A percentile compares a stretch with the other conserved stretches of the same genome.
Conservation (phyloP, 2,888 invertebrate genomes). For the Hofmannophila pseudospretella region DNA sequence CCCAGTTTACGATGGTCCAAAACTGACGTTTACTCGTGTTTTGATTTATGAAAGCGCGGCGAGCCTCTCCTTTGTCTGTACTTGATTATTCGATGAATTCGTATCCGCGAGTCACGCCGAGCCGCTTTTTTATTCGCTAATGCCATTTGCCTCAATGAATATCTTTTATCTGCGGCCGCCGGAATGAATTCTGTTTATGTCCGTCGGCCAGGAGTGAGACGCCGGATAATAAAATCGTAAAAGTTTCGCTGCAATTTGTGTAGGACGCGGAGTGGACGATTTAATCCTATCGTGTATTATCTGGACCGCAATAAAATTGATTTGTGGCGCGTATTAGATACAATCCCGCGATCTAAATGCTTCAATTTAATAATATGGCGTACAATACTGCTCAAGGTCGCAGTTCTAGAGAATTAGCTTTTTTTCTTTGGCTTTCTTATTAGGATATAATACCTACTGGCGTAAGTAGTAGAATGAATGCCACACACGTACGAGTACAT, state of each 20-base stretch:
- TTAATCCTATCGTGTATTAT: constrained; percentile 10
- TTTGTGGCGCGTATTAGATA: constrained; percentile 11
- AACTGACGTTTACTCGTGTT: constrained; percentile 54
- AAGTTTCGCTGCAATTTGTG: constrained; percentile 37
- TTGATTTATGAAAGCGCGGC: constrained; percentile 49
- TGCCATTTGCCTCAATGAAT: constrained; percentile 27
- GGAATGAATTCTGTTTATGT: constrained; percentile 42
- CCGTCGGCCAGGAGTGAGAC: constrained; percentile 24
- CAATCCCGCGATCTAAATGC: constrained; percentile 8
- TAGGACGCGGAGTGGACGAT: constrained; percentile 26
- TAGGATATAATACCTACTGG: neutral
- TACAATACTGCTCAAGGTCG: neutral
- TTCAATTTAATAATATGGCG: constrained; percentile 5
- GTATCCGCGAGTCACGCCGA: constrained; percentile 25
- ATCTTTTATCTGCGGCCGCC: constrained; percentile 32
- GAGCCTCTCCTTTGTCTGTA: constrained; percentile 38
- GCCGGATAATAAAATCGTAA: constrained; percentile 35
- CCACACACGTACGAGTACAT: too few species aligned
- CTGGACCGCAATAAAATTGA: constrained; percentile 14
- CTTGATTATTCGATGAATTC: constrained; percentile 41
- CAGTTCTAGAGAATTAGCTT: too few species aligned
- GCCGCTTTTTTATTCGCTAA: constrained; percentile 33
- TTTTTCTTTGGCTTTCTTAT: too few species aligned
- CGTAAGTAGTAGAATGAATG: too few species aligned
- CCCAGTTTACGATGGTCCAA: constrained; percentile 49